These are phyloP conservation scores for Leptinotarsa texana DNA, from an alignment of 1,140 invertebrate genomes.

Conservation along the genomic window DNA sequence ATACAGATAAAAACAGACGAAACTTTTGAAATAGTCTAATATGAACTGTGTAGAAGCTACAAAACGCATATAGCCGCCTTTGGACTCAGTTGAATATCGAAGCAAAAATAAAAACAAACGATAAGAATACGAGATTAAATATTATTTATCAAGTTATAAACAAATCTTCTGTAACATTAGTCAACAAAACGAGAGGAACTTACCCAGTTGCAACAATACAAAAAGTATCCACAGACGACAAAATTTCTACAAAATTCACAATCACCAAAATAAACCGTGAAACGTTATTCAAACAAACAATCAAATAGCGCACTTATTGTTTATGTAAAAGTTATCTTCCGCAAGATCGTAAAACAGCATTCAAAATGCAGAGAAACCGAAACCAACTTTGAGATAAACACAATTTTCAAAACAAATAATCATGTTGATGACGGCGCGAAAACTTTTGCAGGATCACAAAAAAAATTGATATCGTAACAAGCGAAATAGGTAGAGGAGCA, in stretches of 20 bases:
- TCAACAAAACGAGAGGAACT: not conserved
- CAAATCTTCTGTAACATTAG: not conserved
- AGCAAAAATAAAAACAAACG: not conserved
- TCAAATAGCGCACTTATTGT: not conserved
- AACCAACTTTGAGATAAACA: not conserved
- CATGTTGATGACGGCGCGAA: not conserved
- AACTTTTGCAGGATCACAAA: not conserved
- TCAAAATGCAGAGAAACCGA: not conserved
- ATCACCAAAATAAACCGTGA: not conserved
- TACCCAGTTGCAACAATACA: not conserved
- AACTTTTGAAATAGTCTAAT: too few species aligned
- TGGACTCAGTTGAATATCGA: not conserved
- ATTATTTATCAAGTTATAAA: not conserved
- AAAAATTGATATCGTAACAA: not conserved
- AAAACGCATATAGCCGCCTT: not conserved
- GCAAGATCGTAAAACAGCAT: not conserved
- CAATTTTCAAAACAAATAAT: not conserved
- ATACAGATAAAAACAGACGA: too few species aligned
- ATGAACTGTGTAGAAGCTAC: too few species aligned
- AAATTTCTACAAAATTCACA: not conserved
- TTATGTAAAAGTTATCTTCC: not conserved
- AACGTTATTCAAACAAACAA: not conserved
- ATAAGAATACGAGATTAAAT: slow-evolving; percentile 3
- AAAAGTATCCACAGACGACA: not conserved
- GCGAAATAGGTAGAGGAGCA: slow-evolving; percentile 9